Conservation (phyloP, 1,140 invertebrate species). For the Drosophila pachea region DNA sequence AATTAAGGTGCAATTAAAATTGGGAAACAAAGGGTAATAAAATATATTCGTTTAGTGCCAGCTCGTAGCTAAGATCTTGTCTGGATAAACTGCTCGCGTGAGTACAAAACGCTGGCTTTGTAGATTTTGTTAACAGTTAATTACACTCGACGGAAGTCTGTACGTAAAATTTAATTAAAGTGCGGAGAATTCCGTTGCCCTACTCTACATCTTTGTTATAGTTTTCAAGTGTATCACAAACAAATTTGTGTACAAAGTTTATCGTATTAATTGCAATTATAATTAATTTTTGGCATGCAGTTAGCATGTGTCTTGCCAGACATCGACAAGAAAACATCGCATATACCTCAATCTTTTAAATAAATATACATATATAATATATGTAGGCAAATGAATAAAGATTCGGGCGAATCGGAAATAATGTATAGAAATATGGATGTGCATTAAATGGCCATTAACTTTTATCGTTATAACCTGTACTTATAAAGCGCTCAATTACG, state of each 20-base stretch:
- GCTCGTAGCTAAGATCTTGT: constrained; percentile 12
- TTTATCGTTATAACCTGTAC: neutral
- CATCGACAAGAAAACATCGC: neutral
- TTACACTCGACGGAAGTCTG: too few species aligned
- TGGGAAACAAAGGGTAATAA: neutral
- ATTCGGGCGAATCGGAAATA: neutral
- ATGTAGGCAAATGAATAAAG: neutral
- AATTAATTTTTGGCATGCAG: constrained; percentile 36
- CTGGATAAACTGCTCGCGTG: constrained; percentile 23
- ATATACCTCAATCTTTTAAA: too few species aligned
- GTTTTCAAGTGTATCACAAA: neutral
- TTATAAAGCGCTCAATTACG: neutral
- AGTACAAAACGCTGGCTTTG: too few species aligned
- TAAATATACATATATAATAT: neutral
- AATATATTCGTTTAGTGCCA: constrained; percentile 10
- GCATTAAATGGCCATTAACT: neutral
- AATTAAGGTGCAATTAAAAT: constrained; percentile 3
- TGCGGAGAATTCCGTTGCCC: too few species aligned
- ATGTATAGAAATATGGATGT: neutral
- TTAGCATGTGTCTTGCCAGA: neutral
- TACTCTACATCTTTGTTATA: neutral
- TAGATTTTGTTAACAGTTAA: too few species aligned
- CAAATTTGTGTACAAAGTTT: constrained; percentile 3
- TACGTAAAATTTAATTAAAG: too few species aligned
- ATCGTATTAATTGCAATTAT: constrained; percentile 20